A percentile compares a stretch with the other conserved stretches of the same genome.
These are phyloP conservation scores for Cirrhinus mrigala DNA, from an alignment of 2,797 vertebrate species.

Conservation along the genomic window DNA sequence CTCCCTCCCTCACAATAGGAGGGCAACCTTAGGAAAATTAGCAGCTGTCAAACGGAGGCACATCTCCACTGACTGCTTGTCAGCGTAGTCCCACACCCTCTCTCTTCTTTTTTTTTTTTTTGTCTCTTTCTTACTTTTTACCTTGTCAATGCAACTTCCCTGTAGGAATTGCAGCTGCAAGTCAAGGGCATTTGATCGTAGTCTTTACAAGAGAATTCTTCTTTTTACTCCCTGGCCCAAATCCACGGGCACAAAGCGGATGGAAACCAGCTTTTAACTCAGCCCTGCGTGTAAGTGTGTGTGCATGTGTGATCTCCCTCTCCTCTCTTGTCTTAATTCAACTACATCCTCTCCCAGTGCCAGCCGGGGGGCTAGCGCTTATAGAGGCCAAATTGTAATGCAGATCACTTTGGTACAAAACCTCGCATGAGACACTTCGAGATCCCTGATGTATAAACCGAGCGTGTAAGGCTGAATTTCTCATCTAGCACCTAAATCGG, in stretches of 20 bases:
- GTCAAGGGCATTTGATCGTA: slow-evolving; percentile 49
- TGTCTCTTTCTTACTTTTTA: slow-evolving; percentile 1
- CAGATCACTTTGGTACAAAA: slow-evolving; percentile 52
- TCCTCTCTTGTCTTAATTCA: slow-evolving; percentile 57
- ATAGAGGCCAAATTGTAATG: slow-evolving; percentile 39
- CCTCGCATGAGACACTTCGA: slow-evolving; percentile 9
- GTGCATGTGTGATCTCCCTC: slow-evolving; percentile 24
- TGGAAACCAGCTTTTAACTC: slow-evolving; percentile 48
- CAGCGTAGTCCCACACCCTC: slow-evolving; percentile 59
- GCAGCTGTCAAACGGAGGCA: slow-evolving; percentile 72
- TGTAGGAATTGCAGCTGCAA: slow-evolving; percentile 48
- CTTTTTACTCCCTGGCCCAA: slow-evolving; percentile 48
- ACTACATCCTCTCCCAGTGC: slow-evolving; percentile 40
- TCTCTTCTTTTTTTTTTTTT: slow-evolving; percentile 6
- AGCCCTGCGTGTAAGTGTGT: slow-evolving; percentile 4
- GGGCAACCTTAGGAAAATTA: slow-evolving; percentile 70
- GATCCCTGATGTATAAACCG: slow-evolving; percentile 46
- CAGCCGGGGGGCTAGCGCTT: slow-evolving; percentile 45
- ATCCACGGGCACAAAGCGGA: slow-evolving; percentile 43
- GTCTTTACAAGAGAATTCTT: slow-evolving; percentile 50
- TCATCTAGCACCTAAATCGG: slow-evolving; percentile 33
- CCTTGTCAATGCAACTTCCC: slow-evolving; percentile 33
- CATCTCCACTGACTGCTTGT: slow-evolving; percentile 71
- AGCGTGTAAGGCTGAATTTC: slow-evolving; percentile 45
- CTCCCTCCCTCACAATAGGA: slow-evolving; percentile 68